A percentile compares a stretch with the other conserved stretches of the same genome.
phyloP scores from a whole-genome alignment of 2,888 invertebrate genomes.

The Andricus curvator region DNA sequence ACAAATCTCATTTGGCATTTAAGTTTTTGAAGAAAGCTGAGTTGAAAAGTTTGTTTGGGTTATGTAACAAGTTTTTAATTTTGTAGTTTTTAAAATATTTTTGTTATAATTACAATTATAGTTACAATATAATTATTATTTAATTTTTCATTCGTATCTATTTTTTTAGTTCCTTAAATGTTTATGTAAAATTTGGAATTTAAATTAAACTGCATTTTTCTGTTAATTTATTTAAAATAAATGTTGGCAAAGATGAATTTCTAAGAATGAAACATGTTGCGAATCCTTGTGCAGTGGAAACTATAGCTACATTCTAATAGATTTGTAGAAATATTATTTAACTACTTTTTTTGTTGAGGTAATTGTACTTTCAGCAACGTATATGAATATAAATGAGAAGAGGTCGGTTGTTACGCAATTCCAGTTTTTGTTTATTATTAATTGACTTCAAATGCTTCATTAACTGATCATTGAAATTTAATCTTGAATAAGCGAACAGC shows the following conservation, averaged over 20 bases:
- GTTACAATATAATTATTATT: constrained; percentile 1
- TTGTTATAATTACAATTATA: not conserved
- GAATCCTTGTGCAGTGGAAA: not conserved
- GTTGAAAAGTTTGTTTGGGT: not conserved
- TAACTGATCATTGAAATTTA: constrained; percentile 19
- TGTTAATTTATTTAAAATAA: not conserved
- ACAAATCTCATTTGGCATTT: not conserved
- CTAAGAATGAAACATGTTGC: not conserved
- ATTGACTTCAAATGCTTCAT: constrained; percentile 21
- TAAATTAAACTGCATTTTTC: constrained; percentile 7
- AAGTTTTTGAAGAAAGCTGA: not conserved
- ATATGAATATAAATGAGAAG: constrained; percentile 7
- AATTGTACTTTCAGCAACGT: constrained; percentile 9
- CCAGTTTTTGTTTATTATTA: constrained; percentile 10
- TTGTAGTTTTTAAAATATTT: constrained; percentile 14
- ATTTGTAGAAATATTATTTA: not conserved
- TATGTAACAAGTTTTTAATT: constrained; percentile 19
- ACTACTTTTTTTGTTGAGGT: not conserved
- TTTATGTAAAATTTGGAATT: not conserved
- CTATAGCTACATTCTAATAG: not conserved
- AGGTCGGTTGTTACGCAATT: constrained; percentile 1
- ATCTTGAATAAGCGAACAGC: not conserved
- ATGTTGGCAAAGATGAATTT: not conserved
- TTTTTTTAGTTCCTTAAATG: not conserved
- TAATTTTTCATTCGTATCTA: not conserved